A percentile compares a stretch with the other conserved stretches of the same genome.
Conservation (phyloP, 2,113 vertebrate species). For the Chelonoidis abingdonii region DNA sequence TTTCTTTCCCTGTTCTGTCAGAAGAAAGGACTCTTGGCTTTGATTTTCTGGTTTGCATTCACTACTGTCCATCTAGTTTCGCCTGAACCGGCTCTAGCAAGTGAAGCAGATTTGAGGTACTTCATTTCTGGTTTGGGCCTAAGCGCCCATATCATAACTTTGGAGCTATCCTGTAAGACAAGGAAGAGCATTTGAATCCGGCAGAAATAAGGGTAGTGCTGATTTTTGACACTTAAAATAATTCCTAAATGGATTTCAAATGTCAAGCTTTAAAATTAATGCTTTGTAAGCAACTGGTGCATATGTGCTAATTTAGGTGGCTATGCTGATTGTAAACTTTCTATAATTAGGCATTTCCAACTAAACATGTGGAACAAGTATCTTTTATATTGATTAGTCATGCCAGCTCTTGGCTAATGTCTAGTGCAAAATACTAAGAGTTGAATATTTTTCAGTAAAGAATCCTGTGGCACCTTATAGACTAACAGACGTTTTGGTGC, state of each 20-base stretch:
- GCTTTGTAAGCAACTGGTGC: conserved; percentile 56
- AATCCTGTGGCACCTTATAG: too few species aligned
- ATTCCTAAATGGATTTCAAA: conserved; percentile 35
- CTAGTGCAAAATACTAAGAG: conserved; percentile 41
- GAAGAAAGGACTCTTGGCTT: neutral
- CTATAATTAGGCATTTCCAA: conserved; percentile 48
- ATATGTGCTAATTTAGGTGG: conserved; percentile 76
- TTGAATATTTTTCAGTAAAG: neutral
- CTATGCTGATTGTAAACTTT: conserved; percentile 47
- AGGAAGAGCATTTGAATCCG: neutral
- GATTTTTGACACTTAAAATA: neutral
- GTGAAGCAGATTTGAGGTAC: neutral
- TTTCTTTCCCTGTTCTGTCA: neutral
- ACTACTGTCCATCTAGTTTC: neutral
- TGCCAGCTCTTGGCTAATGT: conserved; percentile 15
- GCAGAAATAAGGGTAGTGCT: neutral
- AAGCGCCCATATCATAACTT: neutral
- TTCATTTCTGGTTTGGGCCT: neutral
- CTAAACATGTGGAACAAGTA: conserved; percentile 67
- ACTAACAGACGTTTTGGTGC: too few species aligned
- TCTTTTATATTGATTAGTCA: conserved; percentile 76
- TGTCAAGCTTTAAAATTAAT: conserved; percentile 20
- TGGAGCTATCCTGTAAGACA: neutral
- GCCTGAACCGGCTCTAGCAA: neutral
- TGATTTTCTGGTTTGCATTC: neutral